phyloP scores from a whole-genome alignment of 2,797 vertebrate species.

The Astyanax mexicanus region DNA sequence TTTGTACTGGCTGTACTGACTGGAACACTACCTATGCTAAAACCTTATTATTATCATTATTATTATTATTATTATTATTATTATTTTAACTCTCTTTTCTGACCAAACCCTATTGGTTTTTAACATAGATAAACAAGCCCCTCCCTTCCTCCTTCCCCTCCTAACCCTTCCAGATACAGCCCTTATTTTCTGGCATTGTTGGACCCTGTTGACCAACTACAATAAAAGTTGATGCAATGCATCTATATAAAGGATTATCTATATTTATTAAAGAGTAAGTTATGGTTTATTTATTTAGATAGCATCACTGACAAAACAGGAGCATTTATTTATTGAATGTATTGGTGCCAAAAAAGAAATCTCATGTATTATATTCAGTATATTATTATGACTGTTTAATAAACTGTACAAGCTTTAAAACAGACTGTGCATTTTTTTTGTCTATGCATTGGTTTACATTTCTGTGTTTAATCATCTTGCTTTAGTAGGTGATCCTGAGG shows the following conservation, averaged over 20 bases:
- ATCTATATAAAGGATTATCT: conserved; percentile 65
- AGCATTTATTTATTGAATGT: conserved; percentile 70
- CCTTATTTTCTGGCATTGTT: conserved; percentile 57
- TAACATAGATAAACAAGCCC: neutral
- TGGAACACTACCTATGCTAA: conserved; percentile 8
- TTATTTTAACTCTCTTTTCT: neutral
- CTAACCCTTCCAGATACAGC: conserved; percentile 27
- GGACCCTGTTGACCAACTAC: conserved; percentile 63
- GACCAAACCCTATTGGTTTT: conserved; percentile 1
- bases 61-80: too few species aligned
- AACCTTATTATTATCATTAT: too few species aligned
- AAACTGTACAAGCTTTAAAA: conserved; percentile 60
- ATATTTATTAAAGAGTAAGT: conserved; percentile 74
- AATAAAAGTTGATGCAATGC: conserved; percentile 72
- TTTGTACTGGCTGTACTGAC: neutral
- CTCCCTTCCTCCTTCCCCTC: neutral
- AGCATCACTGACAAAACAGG: conserved; percentile 60
- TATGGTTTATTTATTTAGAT: conserved; percentile 74
- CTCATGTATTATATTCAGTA: conserved; percentile 64
- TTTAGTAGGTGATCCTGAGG: neutral
- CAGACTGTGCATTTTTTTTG: neutral
- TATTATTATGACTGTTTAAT: conserved; percentile 65
- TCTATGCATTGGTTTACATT: neutral
- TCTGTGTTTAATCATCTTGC: neutral
- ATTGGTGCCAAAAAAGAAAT: conserved; percentile 68